Conservation (phyloP, 2,888 invertebrate species). For the Lepas anatifera region DNA sequence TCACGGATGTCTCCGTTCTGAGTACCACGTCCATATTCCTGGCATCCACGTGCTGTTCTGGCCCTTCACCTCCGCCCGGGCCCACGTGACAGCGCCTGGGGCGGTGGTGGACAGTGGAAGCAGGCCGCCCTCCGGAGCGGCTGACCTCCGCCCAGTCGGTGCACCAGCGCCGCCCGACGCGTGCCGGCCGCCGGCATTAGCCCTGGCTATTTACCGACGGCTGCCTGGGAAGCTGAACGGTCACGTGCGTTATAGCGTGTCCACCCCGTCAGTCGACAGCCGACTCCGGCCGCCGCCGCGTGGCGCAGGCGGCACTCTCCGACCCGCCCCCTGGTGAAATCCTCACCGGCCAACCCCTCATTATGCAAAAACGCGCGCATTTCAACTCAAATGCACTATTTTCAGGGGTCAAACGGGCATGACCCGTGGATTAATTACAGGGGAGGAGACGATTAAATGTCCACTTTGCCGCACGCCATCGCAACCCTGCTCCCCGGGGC, state of each 20-base stretch:
- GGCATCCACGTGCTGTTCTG: too few relatives aligned
- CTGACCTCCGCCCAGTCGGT: not conserved
- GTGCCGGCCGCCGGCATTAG: not conserved
- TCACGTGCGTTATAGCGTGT: conserved; percentile 8
- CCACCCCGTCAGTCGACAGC: not conserved
- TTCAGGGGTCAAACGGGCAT: conserved; percentile 12
- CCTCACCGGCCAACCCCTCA: not conserved
- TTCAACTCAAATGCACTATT: conserved; percentile 12
- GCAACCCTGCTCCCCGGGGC: not conserved
- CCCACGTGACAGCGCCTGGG: not conserved
- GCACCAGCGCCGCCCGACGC: not conserved
- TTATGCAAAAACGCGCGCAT: conserved; percentile 11
- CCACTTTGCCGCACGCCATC: conserved; percentile 8
- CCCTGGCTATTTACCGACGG: not conserved
- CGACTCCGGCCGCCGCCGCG: too few relatives aligned
- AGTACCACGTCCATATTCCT: too few relatives aligned
- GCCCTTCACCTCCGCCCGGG: too few relatives aligned
- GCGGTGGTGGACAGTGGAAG: too few relatives aligned
- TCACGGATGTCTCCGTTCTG: too few relatives aligned
- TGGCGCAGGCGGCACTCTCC: not conserved
- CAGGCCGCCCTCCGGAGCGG: not conserved
- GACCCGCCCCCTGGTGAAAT: not conserved
- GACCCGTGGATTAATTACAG: conserved; percentile 5
- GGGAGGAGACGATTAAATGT: conserved; percentile 12
- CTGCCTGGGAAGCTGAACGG: not conserved